phyloP scores from a whole-genome alignment of 1,140 invertebrate species.

The Elysia chlorotica region DNA sequence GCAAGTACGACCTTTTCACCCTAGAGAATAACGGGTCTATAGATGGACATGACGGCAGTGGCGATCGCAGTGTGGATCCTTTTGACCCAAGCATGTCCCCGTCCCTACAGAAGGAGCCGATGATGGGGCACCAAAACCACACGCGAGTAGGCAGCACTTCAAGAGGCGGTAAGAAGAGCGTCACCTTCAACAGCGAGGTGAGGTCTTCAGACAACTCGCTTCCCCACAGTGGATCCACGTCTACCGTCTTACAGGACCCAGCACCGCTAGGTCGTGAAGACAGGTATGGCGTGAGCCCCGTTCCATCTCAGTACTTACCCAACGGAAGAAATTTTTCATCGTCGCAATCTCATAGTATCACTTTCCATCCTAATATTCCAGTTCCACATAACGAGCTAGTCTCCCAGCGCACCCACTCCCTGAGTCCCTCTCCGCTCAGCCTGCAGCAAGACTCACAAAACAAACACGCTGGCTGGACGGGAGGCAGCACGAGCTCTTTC shows the following conservation, averaged over 20 bases:
- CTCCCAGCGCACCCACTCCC: background rate
- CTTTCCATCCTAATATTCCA: background rate
- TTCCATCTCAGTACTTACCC: too few relatives aligned
- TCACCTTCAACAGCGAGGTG: slow-evolving; percentile 12
- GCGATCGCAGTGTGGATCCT: too few relatives aligned
- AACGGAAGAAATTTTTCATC: too few relatives aligned
- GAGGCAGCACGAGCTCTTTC: background rate
- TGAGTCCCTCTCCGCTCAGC: background rate
- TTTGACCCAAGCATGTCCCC: background rate
- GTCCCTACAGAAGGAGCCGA: too few relatives aligned
- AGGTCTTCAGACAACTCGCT: background rate
- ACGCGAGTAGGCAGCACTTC: background rate
- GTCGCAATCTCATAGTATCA: background rate
- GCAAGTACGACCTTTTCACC: slow-evolving; percentile 3
- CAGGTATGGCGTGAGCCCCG: background rate
- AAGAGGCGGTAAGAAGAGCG: slow-evolving; percentile 5
- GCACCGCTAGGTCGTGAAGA: too few relatives aligned
- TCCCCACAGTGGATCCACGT: background rate
- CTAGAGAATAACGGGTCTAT: background rate
- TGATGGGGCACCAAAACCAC: background rate
- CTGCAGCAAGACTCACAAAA: too few relatives aligned
- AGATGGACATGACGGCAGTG: too few relatives aligned
- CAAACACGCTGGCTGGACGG: too few relatives aligned
- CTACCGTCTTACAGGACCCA: background rate
- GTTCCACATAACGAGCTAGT: background rate